Conservation (phyloP, 2,888 invertebrate genomes). For the Drosophila maculinotata region DNA sequence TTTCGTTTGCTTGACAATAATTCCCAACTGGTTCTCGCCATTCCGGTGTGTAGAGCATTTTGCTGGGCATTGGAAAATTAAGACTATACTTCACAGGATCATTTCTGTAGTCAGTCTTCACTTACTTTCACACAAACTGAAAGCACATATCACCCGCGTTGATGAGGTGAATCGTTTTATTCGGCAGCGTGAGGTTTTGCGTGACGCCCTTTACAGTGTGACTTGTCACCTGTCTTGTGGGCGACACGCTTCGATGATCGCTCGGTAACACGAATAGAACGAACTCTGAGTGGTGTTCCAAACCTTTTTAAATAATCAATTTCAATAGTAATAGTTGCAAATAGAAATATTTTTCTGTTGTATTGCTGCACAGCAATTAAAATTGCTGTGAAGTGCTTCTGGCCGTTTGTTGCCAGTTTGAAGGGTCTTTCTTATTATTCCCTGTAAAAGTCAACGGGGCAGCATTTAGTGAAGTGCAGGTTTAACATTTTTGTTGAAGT, state of each 20-base stretch:
- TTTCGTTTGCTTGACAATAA: constrained; percentile 8
- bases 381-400: constrained; percentile 30
- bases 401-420: constrained; percentile 34
- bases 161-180: constrained; percentile 86
- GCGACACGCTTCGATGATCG: constrained; percentile 71
- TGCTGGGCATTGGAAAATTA: constrained; percentile 52
- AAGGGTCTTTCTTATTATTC: constrained; percentile 23
- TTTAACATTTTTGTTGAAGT: constrained; percentile 59
- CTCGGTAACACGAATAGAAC: constrained; percentile 75
- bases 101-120: constrained; percentile 89
- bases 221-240: constrained; percentile 21
- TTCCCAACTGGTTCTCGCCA: constrained; percentile 63
- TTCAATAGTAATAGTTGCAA: constrained; percentile 1
- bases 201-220: constrained; percentile 25
- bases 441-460: not conserved
- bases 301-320: not conserved
- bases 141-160: constrained; percentile 87
- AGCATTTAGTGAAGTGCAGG: constrained; percentile 29
- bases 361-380: constrained; percentile 50
- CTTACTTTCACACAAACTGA: constrained; percentile 86
- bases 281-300: constrained; percentile 77
- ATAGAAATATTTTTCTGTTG: not conserved
- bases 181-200: constrained; percentile 86
- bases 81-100: constrained; percentile 88
- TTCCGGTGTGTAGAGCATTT: not conserved